phyloP scores from a whole-genome alignment of 2,113 vertebrate species.

The Varanus komodoensis region DNA sequence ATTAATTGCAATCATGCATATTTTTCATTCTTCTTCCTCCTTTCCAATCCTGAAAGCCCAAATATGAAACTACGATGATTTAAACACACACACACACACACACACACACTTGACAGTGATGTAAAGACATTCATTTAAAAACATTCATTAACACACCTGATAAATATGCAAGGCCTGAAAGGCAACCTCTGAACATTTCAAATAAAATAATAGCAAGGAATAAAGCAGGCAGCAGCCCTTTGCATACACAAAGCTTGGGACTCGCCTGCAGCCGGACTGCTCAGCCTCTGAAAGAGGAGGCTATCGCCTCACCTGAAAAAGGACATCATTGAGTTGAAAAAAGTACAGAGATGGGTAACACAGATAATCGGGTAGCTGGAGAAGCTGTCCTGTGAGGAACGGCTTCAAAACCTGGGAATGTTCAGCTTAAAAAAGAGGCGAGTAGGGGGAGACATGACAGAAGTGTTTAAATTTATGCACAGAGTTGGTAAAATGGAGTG shows the following conservation, averaged over 20 bases:
- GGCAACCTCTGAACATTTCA: too few species aligned
- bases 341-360: too few species aligned
- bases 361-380: too few species aligned
- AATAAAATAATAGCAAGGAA: too few species aligned
- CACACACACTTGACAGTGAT: not conserved
- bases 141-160: not conserved
- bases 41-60: not conserved
- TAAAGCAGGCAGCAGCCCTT: too few species aligned
- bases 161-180: not conserved
- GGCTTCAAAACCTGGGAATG: too few species aligned
- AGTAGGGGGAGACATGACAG: too few species aligned
- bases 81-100: not conserved
- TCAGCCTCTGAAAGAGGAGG: not conserved
- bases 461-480: too few species aligned
- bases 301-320: not conserved
- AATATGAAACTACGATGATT: not conserved
- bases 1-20: not conserved
- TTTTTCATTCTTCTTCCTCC: not conserved
- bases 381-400: too few species aligned
- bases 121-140: too few species aligned
- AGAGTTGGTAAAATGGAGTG: too few species aligned
- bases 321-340: not conserved
- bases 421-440: too few species aligned
- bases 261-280: not conserved
- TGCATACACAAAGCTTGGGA: not conserved